Conservation (phyloP, 1,140 invertebrate genomes). For the Papilio polytes region DNA sequence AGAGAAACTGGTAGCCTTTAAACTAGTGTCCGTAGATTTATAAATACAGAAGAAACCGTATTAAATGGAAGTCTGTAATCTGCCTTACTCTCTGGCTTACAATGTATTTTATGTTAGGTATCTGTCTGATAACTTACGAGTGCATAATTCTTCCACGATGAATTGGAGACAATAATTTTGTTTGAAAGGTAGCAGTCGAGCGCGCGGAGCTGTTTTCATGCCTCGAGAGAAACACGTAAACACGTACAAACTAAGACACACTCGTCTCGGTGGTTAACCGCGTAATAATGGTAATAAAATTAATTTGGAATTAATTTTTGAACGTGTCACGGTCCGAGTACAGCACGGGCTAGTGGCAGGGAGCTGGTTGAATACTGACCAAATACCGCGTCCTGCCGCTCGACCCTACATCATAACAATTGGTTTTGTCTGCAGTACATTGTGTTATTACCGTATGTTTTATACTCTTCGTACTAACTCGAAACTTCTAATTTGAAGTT, state of each 20-base stretch:
- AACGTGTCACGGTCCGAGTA: constrained; percentile 51
- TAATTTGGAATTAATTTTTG: constrained; percentile 13
- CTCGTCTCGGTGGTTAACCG: constrained; percentile 6
- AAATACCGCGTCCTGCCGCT: constrained; percentile 69
- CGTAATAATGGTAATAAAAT: not conserved
- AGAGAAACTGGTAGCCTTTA: no score
- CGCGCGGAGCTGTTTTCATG: constrained; percentile 22
- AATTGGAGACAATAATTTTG: constrained; percentile 30
- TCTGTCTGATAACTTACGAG: constrained; percentile 51
- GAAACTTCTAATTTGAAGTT: not conserved
- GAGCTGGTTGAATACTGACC: constrained; percentile 58
- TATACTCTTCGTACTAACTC: not conserved
- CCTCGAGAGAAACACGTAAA: constrained; percentile 31
- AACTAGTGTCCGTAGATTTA: no score
- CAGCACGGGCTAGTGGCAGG: constrained; percentile 47
- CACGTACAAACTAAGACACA: constrained; percentile 6
- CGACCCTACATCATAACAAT: constrained; percentile 61
- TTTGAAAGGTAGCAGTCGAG: not conserved
- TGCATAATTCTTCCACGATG: constrained; percentile 52
- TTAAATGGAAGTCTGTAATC: not conserved
- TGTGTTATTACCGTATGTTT: constrained; percentile 29
- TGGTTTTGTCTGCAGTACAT: constrained; percentile 36
- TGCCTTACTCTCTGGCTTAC: not conserved
- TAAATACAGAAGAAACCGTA: not conserved
- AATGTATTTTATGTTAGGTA: not conserved